Percentiles rank a stretch among this genome's conserved stretches.
Conservation (phyloP, 2,888 invertebrate genomes). For the Sepioteuthis lessoniana region DNA sequence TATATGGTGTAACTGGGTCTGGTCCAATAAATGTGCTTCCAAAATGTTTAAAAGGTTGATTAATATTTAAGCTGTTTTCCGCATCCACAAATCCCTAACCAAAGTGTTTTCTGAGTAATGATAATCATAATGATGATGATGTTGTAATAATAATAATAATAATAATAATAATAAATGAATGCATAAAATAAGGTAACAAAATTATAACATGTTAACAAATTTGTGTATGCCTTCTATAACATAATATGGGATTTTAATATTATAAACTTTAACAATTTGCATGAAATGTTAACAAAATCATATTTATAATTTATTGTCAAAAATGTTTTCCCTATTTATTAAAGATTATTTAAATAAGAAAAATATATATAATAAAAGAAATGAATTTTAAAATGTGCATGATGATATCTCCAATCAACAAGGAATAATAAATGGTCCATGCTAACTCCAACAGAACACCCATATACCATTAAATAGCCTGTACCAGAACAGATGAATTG, state of each 20-base stretch:
- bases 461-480: too few relatives aligned
- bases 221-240: background rate
- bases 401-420: background rate
- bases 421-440: background rate
- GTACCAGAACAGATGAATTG: too few relatives aligned
- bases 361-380: background rate
- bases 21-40: background rate
- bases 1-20: background rate
- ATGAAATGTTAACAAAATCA: background rate
- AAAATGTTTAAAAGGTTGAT: background rate
- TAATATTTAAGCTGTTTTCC: background rate
- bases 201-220: background rate
- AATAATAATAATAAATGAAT: background rate
- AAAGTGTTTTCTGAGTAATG: background rate
- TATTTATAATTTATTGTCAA: background rate
- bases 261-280: background rate
- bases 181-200: slow-evolving; percentile 2
- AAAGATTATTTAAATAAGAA: background rate
- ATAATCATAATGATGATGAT: background rate
- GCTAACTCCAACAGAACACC: too few relatives aligned
- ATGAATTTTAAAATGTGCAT: background rate
- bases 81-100: background rate
- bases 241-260: background rate
- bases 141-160: background rate
- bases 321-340: background rate